Percentiles rank a stretch among this genome's conserved stretches.
Evolutionary conservation across 2,888 invertebrate species (phyloP).

Genomic region (Villa cingulata): DNA sequence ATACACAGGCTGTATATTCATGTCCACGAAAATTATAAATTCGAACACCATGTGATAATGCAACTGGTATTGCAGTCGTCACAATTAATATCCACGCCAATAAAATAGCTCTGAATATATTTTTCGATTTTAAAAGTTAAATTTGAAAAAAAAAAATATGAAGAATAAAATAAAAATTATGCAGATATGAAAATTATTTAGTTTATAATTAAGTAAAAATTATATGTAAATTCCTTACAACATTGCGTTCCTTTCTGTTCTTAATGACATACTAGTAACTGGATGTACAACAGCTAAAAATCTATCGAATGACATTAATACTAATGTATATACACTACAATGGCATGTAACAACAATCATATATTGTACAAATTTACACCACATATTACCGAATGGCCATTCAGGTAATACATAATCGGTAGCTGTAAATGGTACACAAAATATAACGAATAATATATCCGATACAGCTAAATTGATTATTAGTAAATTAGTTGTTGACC

Average conservation of each 20-base stretch:
- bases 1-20: slow-evolving; percentile 54
- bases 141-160: background rate
- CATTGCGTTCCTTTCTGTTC: slow-evolving; percentile 70
- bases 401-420: slow-evolving; percentile 73
- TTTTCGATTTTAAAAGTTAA: too few relatives aligned
- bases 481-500: slow-evolving; percentile 82
- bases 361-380: slow-evolving; percentile 78
- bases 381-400: slow-evolving; percentile 83
- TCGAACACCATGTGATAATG: slow-evolving; percentile 62
- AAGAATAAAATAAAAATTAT: background rate
- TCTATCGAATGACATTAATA: slow-evolving; percentile 83
- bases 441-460: slow-evolving; percentile 79
- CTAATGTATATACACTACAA: slow-evolving; percentile 84
- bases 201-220: background rate
- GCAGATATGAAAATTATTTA: background rate
- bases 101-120: slow-evolving; percentile 48
- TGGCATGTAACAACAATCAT: slow-evolving; percentile 85
- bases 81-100: slow-evolving; percentile 71
- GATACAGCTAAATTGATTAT: slow-evolving; percentile 84
- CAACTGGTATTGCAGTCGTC: slow-evolving; percentile 62
- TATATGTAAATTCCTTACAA: slow-evolving; percentile 27
- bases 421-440: slow-evolving; percentile 90
- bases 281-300: slow-evolving; percentile 91
- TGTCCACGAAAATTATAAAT: slow-evolving; percentile 49
- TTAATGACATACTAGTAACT: slow-evolving; percentile 70